Conservation (phyloP, 2,888 invertebrate genomes). For the Stomorhina lunata region DNA sequence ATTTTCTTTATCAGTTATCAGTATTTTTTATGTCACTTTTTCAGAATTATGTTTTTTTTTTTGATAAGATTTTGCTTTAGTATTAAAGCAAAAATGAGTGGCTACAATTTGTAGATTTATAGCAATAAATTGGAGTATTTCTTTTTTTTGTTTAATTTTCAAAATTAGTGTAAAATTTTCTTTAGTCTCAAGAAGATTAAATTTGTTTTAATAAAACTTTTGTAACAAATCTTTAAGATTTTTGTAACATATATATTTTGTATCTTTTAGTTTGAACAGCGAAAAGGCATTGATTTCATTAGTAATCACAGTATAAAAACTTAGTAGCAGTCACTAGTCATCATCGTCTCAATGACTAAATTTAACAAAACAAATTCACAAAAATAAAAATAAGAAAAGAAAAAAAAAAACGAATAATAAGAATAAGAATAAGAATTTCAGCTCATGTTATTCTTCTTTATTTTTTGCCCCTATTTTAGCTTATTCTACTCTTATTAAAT, state of each 20-base stretch:
- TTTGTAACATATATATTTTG: conserved; percentile 9
- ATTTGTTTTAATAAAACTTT: neutral
- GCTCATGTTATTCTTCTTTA: conserved; percentile 32
- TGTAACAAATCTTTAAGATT: neutral
- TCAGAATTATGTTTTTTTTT: no score
- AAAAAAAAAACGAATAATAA: no score
- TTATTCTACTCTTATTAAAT: no score
- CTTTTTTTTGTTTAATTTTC: conserved; percentile 1
- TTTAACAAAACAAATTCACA: conserved; percentile 36
- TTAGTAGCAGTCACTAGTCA: neutral
- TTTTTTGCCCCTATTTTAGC: conserved; percentile 45
- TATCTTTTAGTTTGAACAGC: conserved; percentile 36
- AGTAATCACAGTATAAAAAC: neutral
- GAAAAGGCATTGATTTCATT: conserved; percentile 38
- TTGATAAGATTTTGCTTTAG: conserved; percentile 45
- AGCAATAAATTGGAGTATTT: neutral
- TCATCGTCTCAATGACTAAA: conserved; percentile 53
- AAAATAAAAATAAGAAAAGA: neutral
- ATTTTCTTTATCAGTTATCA: conserved; percentile 43
- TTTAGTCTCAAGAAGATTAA: neutral
- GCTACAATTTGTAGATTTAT: neutral
- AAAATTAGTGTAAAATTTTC: conserved; percentile 12
- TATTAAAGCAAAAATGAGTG: neutral
- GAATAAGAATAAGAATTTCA: conserved; percentile 6
- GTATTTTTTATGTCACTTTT: conserved; percentile 22